A percentile compares a stretch with the other conserved stretches of the same genome.
These are phyloP conservation scores for Tryphoninae sp. DNA, from an alignment of 2,888 invertebrate species.

Conservation along the genomic window DNA sequence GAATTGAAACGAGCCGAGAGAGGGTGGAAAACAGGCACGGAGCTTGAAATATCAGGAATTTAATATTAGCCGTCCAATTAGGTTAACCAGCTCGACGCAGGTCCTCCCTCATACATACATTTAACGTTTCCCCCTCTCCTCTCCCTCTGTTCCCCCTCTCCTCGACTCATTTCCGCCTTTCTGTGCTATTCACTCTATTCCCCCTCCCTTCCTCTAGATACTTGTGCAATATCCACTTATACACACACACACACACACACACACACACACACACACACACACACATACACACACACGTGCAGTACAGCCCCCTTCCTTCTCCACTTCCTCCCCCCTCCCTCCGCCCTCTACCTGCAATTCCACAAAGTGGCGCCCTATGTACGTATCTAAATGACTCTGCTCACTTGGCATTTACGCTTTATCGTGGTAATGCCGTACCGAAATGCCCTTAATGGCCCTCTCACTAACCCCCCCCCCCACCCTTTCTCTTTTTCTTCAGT, in stretches of 20 bases:
- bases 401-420: slow-evolving; percentile 46
- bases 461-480: neutral
- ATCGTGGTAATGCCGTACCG: slow-evolving; percentile 36
- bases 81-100: slow-evolving; percentile 21
- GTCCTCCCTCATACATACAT: slow-evolving; percentile 28
- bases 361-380: slow-evolving; percentile 44
- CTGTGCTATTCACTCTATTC: neutral
- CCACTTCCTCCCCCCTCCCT: too few relatives aligned
- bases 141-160: neutral
- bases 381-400: slow-evolving; percentile 48
- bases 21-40: neutral
- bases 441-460: slow-evolving; percentile 46
- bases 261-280: neutral
- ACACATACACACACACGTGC: neutral
- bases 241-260: neutral
- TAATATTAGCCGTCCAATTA: slow-evolving; percentile 49
- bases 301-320: neutral
- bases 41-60: slow-evolving; percentile 37
- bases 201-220: neutral
- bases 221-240: slow-evolving; percentile 27
- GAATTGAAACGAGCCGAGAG: slow-evolving; percentile 23
- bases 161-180: slow-evolving; percentile 28
- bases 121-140: neutral
- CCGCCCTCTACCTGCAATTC: slow-evolving; percentile 40
- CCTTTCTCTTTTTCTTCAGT: neutral